Base-by-base conservation (phyloP, 2,888 invertebrate genomes). In the Eilema griseolum region DNA sequence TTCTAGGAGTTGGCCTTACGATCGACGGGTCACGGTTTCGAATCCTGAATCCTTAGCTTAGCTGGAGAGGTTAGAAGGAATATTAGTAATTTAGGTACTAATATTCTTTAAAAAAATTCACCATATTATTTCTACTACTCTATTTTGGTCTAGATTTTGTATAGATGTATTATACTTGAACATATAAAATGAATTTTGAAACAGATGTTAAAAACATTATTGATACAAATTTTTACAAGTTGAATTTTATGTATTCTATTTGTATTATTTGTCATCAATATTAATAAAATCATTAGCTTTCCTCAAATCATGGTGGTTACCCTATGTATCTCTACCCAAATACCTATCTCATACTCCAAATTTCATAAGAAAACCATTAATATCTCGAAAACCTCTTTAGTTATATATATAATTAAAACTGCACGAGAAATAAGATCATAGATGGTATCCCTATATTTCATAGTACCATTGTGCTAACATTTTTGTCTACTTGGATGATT, bases 271-370 rank as follows among this genome's bases (percentile, higher is more conserved):
- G 83, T 75, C 80, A 81, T 82, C 66, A 81, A 81, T 87, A 88
- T 84, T 71, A 71, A 75, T 69, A 66, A 72, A 71, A 74, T 86
- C 90, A 90, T 88, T 83, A 87, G 88, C 89, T 87, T 89, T 84
- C 85, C 86, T 82, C 26, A 79, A 81, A 80, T 84, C 88, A 89
- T 85, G 85, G 88, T 88, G 83, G 83, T 83, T 82, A 74, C 82
- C 82, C 83, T 77, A 68, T 69, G 83, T 85, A 81, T 82, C 59
- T 83, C 77, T 80, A 85, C 79, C 79, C 83, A 84, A 78, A 83
- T 85, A 82, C 81, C 81, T 81, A 73, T 72, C 74, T 78, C 69
- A 83, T 78, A 73, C 70, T 80, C 83, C 78, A 72, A 80, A 74
- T 64, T 77, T 66, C 65, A 75, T 74, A 72, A 71, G 70, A 76